These are phyloP conservation scores for Hoplostethus mediterraneus DNA, from an alignment of 2,797 vertebrate species.

Conservation along the genomic window DNA sequence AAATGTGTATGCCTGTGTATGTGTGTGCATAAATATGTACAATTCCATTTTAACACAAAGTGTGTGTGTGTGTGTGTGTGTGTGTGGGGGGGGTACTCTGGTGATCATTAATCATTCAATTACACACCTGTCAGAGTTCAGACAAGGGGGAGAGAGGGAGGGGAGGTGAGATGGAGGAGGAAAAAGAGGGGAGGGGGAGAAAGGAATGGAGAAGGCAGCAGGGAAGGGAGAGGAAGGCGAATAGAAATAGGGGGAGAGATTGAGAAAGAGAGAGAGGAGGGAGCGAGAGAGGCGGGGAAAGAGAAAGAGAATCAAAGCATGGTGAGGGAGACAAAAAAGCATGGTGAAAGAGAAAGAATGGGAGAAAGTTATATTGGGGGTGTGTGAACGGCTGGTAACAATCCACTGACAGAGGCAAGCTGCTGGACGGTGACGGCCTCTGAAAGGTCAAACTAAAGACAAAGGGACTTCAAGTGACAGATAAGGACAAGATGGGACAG, in stretches of 20 bases:
- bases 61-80: slow-evolving; percentile 36
- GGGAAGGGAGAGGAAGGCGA: slow-evolving; percentile 29
- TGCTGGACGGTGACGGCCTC: slow-evolving; percentile 49
- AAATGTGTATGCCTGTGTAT: slow-evolving; percentile 49
- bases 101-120: slow-evolving; percentile 88
- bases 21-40: slow-evolving; percentile 67
- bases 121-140: slow-evolving; percentile 88
- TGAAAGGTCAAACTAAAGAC: slow-evolving; percentile 53
- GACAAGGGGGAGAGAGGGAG: slow-evolving; percentile 72
- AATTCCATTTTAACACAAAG: slow-evolving; percentile 60
- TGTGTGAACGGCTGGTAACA: slow-evolving; percentile 43
- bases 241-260: slow-evolving; percentile 48
- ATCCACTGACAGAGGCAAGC: slow-evolving; percentile 64
- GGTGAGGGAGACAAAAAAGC: not conserved
- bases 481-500: slow-evolving; percentile 41
- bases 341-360: slow-evolving; percentile 30
- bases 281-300: not conserved
- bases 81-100: slow-evolving; percentile 40
- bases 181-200: slow-evolving; percentile 19
- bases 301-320: not conserved
- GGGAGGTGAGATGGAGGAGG: not conserved
- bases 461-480: slow-evolving; percentile 48
- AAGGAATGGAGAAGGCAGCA: slow-evolving; percentile 11
- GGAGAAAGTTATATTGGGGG: slow-evolving; percentile 59
- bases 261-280: slow-evolving; percentile 1